Evolutionary conservation across 35 echinoderm and acorn worm species (phyloP), one percentile per base, ranked within the genome.

Genomic region (Anneissia japonica): DNA sequence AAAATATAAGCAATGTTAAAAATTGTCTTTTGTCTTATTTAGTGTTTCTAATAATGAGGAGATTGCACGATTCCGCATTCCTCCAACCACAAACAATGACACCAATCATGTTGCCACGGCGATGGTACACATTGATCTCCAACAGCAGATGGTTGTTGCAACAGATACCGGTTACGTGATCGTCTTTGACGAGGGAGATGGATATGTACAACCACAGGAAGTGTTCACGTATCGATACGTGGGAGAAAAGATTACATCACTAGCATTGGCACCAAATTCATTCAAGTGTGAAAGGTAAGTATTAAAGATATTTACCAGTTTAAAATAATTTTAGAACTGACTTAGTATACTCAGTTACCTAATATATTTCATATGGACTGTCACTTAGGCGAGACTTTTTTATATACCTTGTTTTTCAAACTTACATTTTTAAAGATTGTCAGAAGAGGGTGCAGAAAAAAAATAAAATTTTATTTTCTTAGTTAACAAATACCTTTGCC

Each of bases 81-180:
- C 38, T 17, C 79, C 87, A n/a, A 88, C 91, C 32, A 91, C 81
- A 39, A 90, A 79, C 29, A 46, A 84, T 72, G 88, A 91, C 39
- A 97, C 88, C 56, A 46, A 81, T 0, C 87, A 87, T 56, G 72
- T 75, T 0, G 40, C 87, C 32, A 85, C 73, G n/a, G 30, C 36
- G 64, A 97, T 97, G 87, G 36, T 89, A 11, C 88, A 93, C 81
- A 90, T 97, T 26, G 46, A 87, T 3, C 43, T 45, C 13, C 90
- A 87, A 23, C 84, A 88, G 82, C 79, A 86, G 81, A 91, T 97
- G 37, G 84, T 85, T 46, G 88, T 97, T 29, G 88, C 91, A 21
- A 85, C 82, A 39, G 91, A 97, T 30, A 84, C 87, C 46, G 51
- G 51, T 64, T 72, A 86, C 17, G 83, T 97, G 31, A 89, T 89